phyloP scores from a whole-genome alignment of 2,113 vertebrate genomes.

The Pterocles burchelli region DNA sequence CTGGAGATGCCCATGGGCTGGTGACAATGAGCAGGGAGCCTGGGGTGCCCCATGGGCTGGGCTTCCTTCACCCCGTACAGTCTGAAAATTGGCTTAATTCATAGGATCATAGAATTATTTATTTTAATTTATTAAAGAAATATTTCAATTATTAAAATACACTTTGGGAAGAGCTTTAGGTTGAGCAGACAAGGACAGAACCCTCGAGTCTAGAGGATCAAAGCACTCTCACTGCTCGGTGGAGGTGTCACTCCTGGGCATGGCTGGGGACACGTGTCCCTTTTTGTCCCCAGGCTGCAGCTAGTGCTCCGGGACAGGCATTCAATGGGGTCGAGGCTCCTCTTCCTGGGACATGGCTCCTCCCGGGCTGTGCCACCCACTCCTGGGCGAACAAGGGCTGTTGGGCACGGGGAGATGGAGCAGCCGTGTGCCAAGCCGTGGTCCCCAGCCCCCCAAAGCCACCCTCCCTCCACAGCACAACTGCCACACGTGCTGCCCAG shows the following conservation, averaged over 20 bases:
- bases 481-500: neutral
- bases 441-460: neutral
- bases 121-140: too few species aligned
- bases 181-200: neutral
- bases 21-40: neutral
- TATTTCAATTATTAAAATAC: neutral
- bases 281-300: neutral
- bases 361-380: neutral
- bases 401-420: fast-evolving
- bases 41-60: fast-evolving
- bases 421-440: neutral
- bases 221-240: neutral
- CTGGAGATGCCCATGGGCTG: neutral
- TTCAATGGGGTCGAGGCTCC: fast-evolving
- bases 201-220: neutral
- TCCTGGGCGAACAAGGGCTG: neutral
- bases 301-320: neutral
- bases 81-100: neutral
- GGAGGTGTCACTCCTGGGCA: neutral
- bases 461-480: fast-evolving
- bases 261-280: neutral
- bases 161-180: neutral
- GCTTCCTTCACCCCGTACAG: neutral
- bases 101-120: too few species aligned
- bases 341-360: neutral